Base-by-base conservation (phyloP, 2,113 vertebrate species). In the Colossoma macropomum region DNA sequence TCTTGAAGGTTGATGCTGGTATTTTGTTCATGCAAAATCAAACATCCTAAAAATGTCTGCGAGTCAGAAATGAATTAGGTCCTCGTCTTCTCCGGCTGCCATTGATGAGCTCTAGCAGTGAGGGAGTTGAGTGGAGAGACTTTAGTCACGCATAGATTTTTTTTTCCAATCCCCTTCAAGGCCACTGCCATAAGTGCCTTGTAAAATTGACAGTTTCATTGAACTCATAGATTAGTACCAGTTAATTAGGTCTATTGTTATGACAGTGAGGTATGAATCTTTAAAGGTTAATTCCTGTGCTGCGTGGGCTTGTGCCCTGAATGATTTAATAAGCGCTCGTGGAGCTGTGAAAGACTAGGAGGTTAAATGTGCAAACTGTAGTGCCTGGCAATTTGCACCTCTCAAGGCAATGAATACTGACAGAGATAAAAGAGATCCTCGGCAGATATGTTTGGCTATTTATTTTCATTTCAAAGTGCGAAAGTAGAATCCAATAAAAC, bases 261-360 rank as follows among this genome's bases (percentile, higher is more conserved):
- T 92, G 89, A 92, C 91, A 91, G 90, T 90, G 90, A 92, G 85
- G 90, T 86, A 92, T 92, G 87, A 90, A 88, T 89, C 85, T 81
- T 32, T 9, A 83, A 89, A 90, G 86, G 81, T 71, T 87, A 91
- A 92, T 91, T 89, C n/a, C 77, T 81, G 83, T 90, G 81, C 19
- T 79, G 87, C 87, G 54, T 88, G 88, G 89, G 86, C 88, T 90
- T 90, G 86, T 89, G 90, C 85, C 86, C 79, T 75, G 81, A 87
- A 90, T 91, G 89, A 91, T 91, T 92, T 90, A 89, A 87, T 77
- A 86, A 91, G 71, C 68, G 83, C 90, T 88, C 83, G 80, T 86
- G 21, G 68, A 81, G 84, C 77, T 81, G 72, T 86, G 85, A 81
- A 86, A 84, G 89, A 84, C 84, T 91, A 65, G 45, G 89, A 91